A percentile compares a stretch with the other conserved stretches of the same genome.
Evolutionary conservation across 2,888 invertebrate species (phyloP).

Genomic region (Tortrix viridana): DNA sequence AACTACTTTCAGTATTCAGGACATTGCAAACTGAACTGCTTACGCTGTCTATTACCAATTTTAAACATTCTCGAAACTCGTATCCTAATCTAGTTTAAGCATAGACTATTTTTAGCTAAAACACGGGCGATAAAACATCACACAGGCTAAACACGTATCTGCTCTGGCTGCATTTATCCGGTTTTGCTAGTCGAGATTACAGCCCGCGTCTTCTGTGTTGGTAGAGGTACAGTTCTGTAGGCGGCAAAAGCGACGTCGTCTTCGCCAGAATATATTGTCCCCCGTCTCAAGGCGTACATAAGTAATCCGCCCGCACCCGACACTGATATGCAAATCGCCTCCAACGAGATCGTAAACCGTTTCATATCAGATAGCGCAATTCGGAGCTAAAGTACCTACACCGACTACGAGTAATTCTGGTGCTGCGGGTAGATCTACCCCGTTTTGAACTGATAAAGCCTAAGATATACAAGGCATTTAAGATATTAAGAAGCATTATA

Average conservation of each 20-base stretch:
- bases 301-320: slow-evolving; percentile 56
- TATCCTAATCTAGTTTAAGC: neutral
- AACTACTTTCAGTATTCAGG: slow-evolving; percentile 55
- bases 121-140: neutral
- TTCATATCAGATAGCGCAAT: slow-evolving; percentile 75
- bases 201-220: slow-evolving; percentile 1
- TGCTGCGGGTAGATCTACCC: slow-evolving; percentile 25
- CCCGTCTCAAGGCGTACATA: slow-evolving; percentile 58
- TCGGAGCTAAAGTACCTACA: slow-evolving; percentile 61
- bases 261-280: slow-evolving; percentile 72
- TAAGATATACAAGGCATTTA: too few relatives aligned
- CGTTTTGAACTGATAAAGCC: slow-evolving; percentile 25
- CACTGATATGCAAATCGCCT: slow-evolving; percentile 78
- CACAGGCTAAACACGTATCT: neutral
- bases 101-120: too few relatives aligned
- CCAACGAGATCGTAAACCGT: slow-evolving; percentile 75
- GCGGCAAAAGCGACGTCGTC: slow-evolving; percentile 69
- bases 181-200: slow-evolving; percentile 15
- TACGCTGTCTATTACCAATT: neutral
- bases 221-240: slow-evolving; percentile 58
- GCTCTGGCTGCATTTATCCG: slow-evolving; percentile 3
- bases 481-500: too few relatives aligned
- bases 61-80: neutral
- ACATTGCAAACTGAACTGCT: slow-evolving; percentile 25
- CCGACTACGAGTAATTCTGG: slow-evolving; percentile 51